Base-by-base conservation (phyloP, 2,113 vertebrate species). In the Accipiter virgatus region DNA sequence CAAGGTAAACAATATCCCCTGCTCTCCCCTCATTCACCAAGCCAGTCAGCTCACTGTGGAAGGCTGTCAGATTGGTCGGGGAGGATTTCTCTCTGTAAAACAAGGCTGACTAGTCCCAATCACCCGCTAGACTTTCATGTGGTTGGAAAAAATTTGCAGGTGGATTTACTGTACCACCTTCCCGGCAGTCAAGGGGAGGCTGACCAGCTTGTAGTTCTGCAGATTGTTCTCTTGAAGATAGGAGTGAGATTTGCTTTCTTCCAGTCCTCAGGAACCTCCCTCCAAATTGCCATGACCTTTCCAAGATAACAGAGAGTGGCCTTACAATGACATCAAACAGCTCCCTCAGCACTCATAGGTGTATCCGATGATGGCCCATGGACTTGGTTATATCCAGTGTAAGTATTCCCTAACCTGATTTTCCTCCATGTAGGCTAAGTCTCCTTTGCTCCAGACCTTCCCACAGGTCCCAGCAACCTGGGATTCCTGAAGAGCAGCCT, bases 301-400 rank as follows among this genome's bases (percentile, higher is more conserved):
- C 47, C 29, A 52, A 62, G 56, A 16, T 67, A 67, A 59, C 11
- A 45, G 10, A 68, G 27, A 38, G 40, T 16, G 25, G 10, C 34
- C 23, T 40, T 6, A 3, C n/a, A 75, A 40, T 23, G n/a, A 66
- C 4, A 6, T 68, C 62, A 61, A 5, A 20, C 32, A 38, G 21
- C 16, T 52, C 25, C 43, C 38, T 68, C 38, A 78, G 72, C 45
- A 43, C 47, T 62, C 55, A 38, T 13, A 20, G 8, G 21, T 16
- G 7, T 45, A 34, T 27, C 25, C 1, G 1, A 38, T 71, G 47
- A 70, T 1, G 0, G 5, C 17, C 16, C 17, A 43, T 8, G 31
- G 32, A 43, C 11, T 26, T 55, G 40, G 16, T 27, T 65, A 21
- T 65, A 34, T 40, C 43, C n/a, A 48, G 18, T 50, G 68, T 48